phyloP scores from a whole-genome alignment of 2,797 vertebrate genomes.

The Momotus momota region DNA sequence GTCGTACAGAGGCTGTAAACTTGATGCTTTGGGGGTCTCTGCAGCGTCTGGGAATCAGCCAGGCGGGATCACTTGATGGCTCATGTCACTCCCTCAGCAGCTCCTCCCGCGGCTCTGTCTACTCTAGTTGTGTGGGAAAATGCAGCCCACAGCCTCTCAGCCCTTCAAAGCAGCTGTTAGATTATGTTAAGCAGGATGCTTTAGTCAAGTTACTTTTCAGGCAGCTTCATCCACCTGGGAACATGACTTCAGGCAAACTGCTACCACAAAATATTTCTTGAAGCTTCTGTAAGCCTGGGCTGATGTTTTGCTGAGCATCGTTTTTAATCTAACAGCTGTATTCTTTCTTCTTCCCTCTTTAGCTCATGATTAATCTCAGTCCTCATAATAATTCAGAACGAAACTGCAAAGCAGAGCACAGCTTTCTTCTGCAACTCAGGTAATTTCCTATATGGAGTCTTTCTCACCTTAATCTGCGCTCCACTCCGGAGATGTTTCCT shows the following conservation, averaged over 20 bases:
- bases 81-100: background rate
- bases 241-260: background rate
- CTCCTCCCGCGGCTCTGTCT: background rate
- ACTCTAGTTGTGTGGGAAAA: background rate
- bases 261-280: background rate
- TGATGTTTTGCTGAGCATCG: background rate
- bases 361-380: background rate
- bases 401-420: background rate
- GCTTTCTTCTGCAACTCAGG: background rate
- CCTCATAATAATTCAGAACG: background rate
- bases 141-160: background rate
- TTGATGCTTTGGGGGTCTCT: background rate
- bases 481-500: conserved; percentile 68
- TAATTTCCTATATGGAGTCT: background rate
- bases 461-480: conserved; percentile 81
- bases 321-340: background rate
- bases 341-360: background rate
- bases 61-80: background rate
- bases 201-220: background rate
- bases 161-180: background rate
- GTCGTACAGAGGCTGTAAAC: background rate
- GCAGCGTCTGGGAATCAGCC: background rate
- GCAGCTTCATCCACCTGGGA: background rate
- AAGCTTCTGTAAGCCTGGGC: background rate
- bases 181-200: background rate